Conservation (phyloP, 35 echinoderm and acorn worm species). For the Lytechinus variegatus region DNA sequence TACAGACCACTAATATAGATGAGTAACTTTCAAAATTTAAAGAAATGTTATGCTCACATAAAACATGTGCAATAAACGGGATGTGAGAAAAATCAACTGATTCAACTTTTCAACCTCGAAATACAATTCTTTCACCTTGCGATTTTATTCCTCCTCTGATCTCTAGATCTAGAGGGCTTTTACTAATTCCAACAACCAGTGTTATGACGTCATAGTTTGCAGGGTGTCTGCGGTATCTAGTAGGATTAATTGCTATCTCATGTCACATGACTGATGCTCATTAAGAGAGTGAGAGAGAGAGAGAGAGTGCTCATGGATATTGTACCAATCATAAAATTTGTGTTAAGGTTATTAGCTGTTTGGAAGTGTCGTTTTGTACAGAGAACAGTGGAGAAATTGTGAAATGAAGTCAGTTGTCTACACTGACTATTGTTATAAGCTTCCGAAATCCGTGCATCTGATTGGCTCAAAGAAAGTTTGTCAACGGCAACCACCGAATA, state of each 20-base stretch:
- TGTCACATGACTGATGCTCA: neutral
- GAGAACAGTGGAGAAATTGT: no score
- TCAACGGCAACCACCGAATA: no score
- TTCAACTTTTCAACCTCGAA: neutral
- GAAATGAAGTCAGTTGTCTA: no score
- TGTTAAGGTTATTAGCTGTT: no score
- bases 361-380: no score
- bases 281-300: no score
- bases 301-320: no score
- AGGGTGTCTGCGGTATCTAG: neutral
- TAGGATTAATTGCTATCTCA: neutral
- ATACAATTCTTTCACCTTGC: neutral
- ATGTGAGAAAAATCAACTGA: neutral
- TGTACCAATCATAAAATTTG: no score
- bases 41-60: neutral
- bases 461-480: no score
- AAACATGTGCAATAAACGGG: neutral
- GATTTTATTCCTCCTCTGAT: neutral
- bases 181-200: neutral
- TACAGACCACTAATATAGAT: no score
- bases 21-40: neutral
- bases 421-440: no score
- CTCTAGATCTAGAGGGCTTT: neutral
- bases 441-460: no score
- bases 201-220: neutral